A percentile compares a stretch with the other conserved stretches of the same genome.
These are phyloP conservation scores for Leptopilina boulardi DNA, from an alignment of 1,140 invertebrate genomes.

Conservation along the genomic window DNA sequence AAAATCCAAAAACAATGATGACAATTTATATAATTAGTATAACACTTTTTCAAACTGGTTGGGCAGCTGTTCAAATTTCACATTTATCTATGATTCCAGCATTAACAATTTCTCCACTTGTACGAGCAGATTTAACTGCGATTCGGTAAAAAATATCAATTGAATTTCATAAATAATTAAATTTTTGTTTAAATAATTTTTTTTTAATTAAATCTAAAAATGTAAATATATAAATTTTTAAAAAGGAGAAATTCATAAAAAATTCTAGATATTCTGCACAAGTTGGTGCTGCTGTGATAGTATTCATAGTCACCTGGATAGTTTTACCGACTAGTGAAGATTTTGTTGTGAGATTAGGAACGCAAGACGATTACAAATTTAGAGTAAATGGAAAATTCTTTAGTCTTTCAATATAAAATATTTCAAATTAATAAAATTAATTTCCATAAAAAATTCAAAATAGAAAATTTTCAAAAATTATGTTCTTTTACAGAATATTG, in stretches of 20 bases:
- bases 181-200: neutral
- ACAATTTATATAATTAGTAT: slow-evolving; percentile 84
- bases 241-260: no score
- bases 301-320: slow-evolving; percentile 87
- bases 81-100: slow-evolving; percentile 93
- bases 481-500: slow-evolving; percentile 75
- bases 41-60: slow-evolving; percentile 91
- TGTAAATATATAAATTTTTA: no score
- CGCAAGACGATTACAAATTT: slow-evolving; percentile 86
- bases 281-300: slow-evolving; percentile 85
- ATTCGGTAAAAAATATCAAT: slow-evolving; percentile 78
- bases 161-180: no score
- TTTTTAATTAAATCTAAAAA: no score
- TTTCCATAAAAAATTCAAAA: neutral
- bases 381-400: slow-evolving; percentile 76
- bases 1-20: slow-evolving; percentile 67
- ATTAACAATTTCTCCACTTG: slow-evolving; percentile 81
- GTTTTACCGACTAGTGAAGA: slow-evolving; percentile 79
- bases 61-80: slow-evolving; percentile 93
- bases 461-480: neutral
- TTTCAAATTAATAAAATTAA: slow-evolving; percentile 33
- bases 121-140: slow-evolving; percentile 87
- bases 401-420: slow-evolving; percentile 18
- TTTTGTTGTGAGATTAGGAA: slow-evolving; percentile 78
- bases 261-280: slow-evolving; percentile 86